Evolutionary conservation across 2,113 vertebrate genomes (phyloP), one percentile per base, ranked within the genome.

Genomic region (Hyaena hyaena): DNA sequence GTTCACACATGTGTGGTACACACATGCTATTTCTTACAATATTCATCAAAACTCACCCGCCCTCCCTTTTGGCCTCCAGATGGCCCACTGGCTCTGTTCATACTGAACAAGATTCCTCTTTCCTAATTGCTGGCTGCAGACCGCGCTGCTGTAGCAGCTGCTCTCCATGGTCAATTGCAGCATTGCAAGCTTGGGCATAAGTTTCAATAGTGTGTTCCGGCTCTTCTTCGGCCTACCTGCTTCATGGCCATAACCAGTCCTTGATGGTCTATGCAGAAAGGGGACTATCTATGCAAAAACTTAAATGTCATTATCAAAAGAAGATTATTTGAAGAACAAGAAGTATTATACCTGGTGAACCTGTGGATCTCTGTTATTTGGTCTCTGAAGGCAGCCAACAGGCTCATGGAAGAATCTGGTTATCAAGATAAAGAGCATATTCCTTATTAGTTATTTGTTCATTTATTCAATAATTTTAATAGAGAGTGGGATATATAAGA

Each of bases 231-330:
- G 50, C 73, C 96, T 95, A 43, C 68, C 35, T 50, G 26, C 66
- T 63, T 95, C 68, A 33, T 3, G 88, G 92, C 45, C 87, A n/a
- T 33, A 73, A 68, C 55, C 68, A 63, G 31, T 21, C 39, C 89
- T 80, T 87, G 11, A 84, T 69, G 61, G 53, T 50, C 90, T 85
- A 85, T 79, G 80, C 82, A 87, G 73, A 95, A 95, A 97, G 28
- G 17, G 33, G 53, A 61, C 48, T 76, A 48, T 16, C 43, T 48
- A 48, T 48, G 74, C 31, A 97, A 96, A 80, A 69, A 93, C 84
- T 92, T 92, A 96, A 95, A 80, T 96, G 91, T 33, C 86, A 91
- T 6, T 93, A 74, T 88, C 86, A 95, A 93, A 92, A 73, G 9
- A 53, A 84, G 50, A 65, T 35, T 31, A 77, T 83, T 85, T 63